Percentiles rank a stretch among this genome's conserved stretches.
Evolutionary conservation across 2,888 invertebrate species (phyloP).

Genomic region (Caenorhabditis uteleia): DNA sequence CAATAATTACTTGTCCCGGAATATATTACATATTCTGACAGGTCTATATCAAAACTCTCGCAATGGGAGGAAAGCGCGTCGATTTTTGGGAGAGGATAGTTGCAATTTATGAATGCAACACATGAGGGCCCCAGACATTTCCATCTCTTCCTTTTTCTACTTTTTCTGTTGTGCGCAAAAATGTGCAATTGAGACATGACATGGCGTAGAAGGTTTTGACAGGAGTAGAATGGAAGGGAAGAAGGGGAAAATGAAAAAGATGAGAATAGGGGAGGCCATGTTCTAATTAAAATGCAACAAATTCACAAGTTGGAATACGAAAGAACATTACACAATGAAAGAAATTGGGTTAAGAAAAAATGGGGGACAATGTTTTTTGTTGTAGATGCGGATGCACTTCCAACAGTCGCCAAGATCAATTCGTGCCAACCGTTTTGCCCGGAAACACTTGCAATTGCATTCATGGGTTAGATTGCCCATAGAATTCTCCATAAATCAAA

Average conservation of each 20-base stretch:
- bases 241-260: constrained; percentile 4
- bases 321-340: neutral
- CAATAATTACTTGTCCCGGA: too few species aligned
- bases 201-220: constrained; percentile 39
- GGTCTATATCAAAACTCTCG: constrained; percentile 22
- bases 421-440: constrained; percentile 49
- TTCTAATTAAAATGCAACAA: constrained; percentile 46
- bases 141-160: constrained; percentile 23
- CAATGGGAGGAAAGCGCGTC: too few species aligned
- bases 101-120: too few species aligned
- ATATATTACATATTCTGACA: constrained; percentile 21
- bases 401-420: constrained; percentile 29
- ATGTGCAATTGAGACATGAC: constrained; percentile 40
- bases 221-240: constrained; percentile 38
- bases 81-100: constrained; percentile 21
- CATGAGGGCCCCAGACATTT: constrained; percentile 32
- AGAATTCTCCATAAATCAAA: neutral
- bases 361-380: constrained; percentile 3
- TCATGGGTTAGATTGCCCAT: constrained; percentile 26
- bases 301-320: constrained; percentile 21
- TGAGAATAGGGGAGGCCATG: constrained; percentile 10
- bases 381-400: constrained; percentile 30
- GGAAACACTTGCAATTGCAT: constrained; percentile 43
- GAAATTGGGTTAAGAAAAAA: too few species aligned
- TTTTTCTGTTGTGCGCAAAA: constrained; percentile 17